Evolutionary conservation across 2,888 invertebrate genomes (phyloP).

Genomic region (Cybosia mesomella): DNA sequence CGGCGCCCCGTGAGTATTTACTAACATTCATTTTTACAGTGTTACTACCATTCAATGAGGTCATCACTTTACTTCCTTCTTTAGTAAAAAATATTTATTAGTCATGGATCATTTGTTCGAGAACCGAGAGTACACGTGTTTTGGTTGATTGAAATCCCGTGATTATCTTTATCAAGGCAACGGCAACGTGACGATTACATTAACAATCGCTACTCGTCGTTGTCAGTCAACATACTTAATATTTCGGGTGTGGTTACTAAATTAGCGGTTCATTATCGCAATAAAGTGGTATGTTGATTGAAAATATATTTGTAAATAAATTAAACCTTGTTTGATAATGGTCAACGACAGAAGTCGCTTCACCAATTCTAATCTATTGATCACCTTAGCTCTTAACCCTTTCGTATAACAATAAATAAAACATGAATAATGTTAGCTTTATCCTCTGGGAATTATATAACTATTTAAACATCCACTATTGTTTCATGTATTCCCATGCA

Average conservation of each 20-base stretch:
- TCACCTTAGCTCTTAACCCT: too few species aligned
- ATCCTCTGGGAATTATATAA: too few species aligned
- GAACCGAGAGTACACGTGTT: constrained; percentile 14
- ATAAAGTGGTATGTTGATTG: background rate
- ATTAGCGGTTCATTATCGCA: background rate
- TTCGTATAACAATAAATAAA: too few species aligned
- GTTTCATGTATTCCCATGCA: too few species aligned
- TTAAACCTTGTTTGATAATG: background rate
- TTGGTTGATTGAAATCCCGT: constrained; percentile 24
- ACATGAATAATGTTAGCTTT: too few species aligned
- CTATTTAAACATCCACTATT: too few species aligned
- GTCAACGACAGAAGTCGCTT: too few species aligned
- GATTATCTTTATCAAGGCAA: constrained; percentile 37
- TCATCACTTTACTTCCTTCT: background rate
- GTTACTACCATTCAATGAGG: background rate
- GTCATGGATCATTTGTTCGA: constrained; percentile 12
- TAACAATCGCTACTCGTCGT: constrained; percentile 9
- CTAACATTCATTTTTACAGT: background rate
- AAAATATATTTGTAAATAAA: background rate
- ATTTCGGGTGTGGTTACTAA: constrained; percentile 10
- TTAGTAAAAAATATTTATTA: constrained; percentile 1
- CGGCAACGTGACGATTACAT: constrained; percentile 41
- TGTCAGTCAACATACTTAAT: background rate
- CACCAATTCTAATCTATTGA: too few species aligned
- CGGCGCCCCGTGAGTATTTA: too few species aligned